Evolutionary conservation across 2,888 invertebrate genomes (phyloP), one percentile per base, ranked within the genome.

Genomic region (Trichogramma dendrolimi): DNA sequence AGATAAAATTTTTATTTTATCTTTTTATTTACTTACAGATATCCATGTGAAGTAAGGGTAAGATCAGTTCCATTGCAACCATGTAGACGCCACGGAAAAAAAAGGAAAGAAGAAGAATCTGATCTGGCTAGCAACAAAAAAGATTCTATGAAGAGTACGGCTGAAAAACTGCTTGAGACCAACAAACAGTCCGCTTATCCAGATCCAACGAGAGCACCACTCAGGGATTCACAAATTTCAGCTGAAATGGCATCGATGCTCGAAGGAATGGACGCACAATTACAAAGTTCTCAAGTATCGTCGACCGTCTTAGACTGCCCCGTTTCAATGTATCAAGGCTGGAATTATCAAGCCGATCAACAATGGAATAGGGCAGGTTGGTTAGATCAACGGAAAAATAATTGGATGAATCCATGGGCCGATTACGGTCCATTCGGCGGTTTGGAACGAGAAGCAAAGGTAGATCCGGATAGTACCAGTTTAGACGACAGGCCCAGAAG

Each of bases 211-310:
- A 71, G 76, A 66, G 61, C 70, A 14, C 71, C 72, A 40, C 67
- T 68, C 4, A 71, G 76, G 50, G 80, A 81, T 57, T 75, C 84
- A 4, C 83, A 85, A 61, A 80, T 85, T 62, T 81, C 88, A 10
- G 79, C 88, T 69, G 89, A 89, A 71, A 89, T 89, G 88, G 87
- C 87, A 46, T 84, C 88, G 5, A 89, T 89, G 88, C 86, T 89
- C 66, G 89, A 89, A 68, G 88, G 87, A 70, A 89, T 89, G 79
- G 88, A 89, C 72, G 87, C 88, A 14, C 91, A 91, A 73, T 79
- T 92, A 43, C 92, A 92, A 79, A 92, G 90, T 74, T 90, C 91
- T 73, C 91, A 91, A 79, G 90, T 91, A 67, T 91, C 92, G 47
- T 92, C 92, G 73, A 92, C 91, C 10, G 91, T 91, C 5, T 79